These are phyloP conservation scores for Coregonus suidteri DNA, from an alignment of 2,797 vertebrate species.

Conservation along the genomic window DNA sequence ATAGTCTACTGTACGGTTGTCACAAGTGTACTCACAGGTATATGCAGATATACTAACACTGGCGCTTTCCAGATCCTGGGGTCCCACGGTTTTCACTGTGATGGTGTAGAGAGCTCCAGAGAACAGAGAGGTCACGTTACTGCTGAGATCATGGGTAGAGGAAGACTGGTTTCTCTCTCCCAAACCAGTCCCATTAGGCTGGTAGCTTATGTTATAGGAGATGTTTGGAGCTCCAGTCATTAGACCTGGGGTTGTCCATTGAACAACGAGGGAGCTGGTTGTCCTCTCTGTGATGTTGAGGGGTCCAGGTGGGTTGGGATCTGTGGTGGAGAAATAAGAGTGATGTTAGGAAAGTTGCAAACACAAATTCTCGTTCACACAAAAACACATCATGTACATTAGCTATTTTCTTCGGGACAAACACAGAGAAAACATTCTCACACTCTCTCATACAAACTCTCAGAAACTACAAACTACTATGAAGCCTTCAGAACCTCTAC, in stretches of 20 bases:
- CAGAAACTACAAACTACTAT: neutral
- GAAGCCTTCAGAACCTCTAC: neutral
- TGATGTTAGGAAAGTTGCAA: neutral
- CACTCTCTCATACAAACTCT: neutral
- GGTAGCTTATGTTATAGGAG: constrained; percentile 43
- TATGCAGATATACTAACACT: neutral
- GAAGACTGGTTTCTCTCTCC: accelerated
- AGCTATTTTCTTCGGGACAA: neutral
- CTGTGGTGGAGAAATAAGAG: constrained; percentile 43
- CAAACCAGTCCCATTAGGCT: accelerated
- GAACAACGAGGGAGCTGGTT: constrained; percentile 50
- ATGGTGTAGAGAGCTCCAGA: constrained; percentile 62
- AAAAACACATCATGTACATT: neutral
- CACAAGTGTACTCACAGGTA: constrained; percentile 66
- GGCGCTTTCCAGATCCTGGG: constrained; percentile 41
- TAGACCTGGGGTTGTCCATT: constrained; percentile 38
- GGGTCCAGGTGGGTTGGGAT: constrained; percentile 55
- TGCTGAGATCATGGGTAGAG: neutral
- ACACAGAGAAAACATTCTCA: neutral
- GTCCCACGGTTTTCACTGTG: constrained; percentile 57
- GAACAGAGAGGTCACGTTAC: constrained; percentile 26
- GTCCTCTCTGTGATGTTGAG: constrained; percentile 28
- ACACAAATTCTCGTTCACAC: constrained; percentile 11
- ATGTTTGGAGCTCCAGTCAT: constrained; percentile 41
- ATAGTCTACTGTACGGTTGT: constrained; percentile 28